Evolutionary conservation across 2,888 invertebrate genomes (phyloP).

Genomic region (Escarpia spicata): DNA sequence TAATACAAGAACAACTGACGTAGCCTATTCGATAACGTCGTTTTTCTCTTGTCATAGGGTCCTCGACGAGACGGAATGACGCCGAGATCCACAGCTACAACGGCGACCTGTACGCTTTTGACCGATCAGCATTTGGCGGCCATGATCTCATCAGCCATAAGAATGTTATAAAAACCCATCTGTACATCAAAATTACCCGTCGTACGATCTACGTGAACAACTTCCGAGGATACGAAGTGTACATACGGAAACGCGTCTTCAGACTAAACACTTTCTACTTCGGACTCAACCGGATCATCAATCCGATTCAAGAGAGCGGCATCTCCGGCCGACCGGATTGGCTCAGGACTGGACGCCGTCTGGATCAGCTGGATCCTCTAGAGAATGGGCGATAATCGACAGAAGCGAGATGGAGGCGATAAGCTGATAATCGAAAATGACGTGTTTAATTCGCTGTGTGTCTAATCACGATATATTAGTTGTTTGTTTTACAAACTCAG

Average conservation of each 20-base stretch:
- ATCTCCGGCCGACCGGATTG: not conserved
- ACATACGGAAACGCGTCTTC: not conserved
- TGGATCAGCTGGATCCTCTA: not conserved
- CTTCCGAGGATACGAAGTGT: not conserved
- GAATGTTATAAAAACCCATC: not conserved
- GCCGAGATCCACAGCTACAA: slow-evolving; percentile 12
- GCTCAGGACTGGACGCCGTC: not conserved
- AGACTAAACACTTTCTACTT: not conserved
- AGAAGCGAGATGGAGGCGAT: not conserved
- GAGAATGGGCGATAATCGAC: not conserved
- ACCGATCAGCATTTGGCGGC: not conserved
- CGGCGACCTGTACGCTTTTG: not conserved
- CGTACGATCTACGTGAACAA: slow-evolving; percentile 5
- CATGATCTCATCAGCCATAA: not conserved
- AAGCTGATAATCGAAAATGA: not conserved
- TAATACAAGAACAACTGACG: not conserved
- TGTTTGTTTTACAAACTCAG: no score
- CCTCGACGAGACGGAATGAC: not conserved
- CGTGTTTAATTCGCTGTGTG: not conserved
- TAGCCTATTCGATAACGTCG: not conserved
- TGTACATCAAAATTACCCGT: not conserved
- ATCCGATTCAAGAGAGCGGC: not conserved
- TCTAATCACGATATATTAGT: no score
- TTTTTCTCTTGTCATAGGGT: not conserved
- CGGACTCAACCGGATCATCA: not conserved